Evolutionary conservation across 2,888 invertebrate species (phyloP), one percentile per base, ranked within the genome.

Genomic region (Selenia dentaria): DNA sequence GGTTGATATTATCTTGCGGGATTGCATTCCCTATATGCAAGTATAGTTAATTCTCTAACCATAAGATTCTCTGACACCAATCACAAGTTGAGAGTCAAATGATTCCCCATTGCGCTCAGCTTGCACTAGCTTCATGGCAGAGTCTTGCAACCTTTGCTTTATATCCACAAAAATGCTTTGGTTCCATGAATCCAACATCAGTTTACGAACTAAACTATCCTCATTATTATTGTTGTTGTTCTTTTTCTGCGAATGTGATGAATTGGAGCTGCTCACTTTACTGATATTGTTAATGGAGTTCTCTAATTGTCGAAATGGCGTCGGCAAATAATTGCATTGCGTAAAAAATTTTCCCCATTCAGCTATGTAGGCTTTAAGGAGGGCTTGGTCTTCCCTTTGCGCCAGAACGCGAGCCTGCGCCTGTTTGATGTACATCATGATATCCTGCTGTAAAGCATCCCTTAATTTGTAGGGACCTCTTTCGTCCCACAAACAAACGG

Each of bases 111-210:
- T 98, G 54, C 99, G 93, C 82, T 99, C 99, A 1, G 98, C 96
- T 76, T 98, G 96, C 5, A 99, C 98, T 56, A 99, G 92, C 84
- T 98, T 97, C 98, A 99, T 99, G 1, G 99, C 99, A 62, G 98
- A 98, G 75, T 96, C 96, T 82, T 98, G 97, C 34, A 98, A 89
- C 56, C 97, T 93, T 74, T 97, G 95, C 79, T 98, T 98, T 59
- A 99, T 98, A 78, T 97, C 96, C 78, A 94, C 94, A 84, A 99
- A 99, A 72, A 99, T 99, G 77, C 96, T 97, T 76, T 96, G 95
- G 89, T 99, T 99, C 99, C 99, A 99, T 48, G 97, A 97, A 81
- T 99, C 98, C 54, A 99, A 91, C 99, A 99, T 99, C 51, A 99
- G 87, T 93, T 99, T 93, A 6, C 98, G 93, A 35, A 99, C 98